phyloP scores from a whole-genome alignment of 2,888 invertebrate genomes.

The Zaprionus lineosus region DNA sequence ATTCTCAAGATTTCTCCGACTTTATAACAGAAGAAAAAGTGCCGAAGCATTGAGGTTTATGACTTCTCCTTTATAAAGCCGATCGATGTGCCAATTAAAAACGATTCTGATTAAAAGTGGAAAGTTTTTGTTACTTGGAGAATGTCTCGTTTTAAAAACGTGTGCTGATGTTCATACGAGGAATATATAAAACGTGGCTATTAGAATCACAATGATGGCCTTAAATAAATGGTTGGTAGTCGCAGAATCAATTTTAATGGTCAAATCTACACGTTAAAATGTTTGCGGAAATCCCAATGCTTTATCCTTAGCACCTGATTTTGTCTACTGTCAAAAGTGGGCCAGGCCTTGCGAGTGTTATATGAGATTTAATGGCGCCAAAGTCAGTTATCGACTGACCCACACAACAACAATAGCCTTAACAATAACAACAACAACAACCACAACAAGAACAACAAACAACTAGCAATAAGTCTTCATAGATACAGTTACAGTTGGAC shows the following conservation, averaged over 20 bases:
- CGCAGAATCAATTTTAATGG: no score
- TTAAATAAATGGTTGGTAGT: neutral
- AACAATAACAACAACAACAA: slow-evolving; percentile 1
- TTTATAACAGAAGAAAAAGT: no score
- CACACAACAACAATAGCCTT: slow-evolving; percentile 13
- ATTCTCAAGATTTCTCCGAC: no score
- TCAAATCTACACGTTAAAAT: no score
- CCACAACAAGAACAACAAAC: slow-evolving; percentile 1
- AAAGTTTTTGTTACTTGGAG: slow-evolving; percentile 61
- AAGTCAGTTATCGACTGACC: slow-evolving; percentile 32
- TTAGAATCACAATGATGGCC: no score
- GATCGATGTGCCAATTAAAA: slow-evolving; percentile 38
- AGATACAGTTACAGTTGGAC: slow-evolving; percentile 21
- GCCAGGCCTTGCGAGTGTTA: slow-evolving; percentile 4
- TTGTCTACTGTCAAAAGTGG: slow-evolving; percentile 4
- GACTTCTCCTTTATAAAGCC: slow-evolving; percentile 25
- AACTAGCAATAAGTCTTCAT: slow-evolving; percentile 3
- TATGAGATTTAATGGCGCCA: slow-evolving; percentile 40
- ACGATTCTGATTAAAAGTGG: slow-evolving; percentile 61
- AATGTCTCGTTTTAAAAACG: slow-evolving; percentile 66
- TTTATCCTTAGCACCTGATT: neutral
- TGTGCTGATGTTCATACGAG: slow-evolving; percentile 46
- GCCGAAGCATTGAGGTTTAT: slow-evolving; percentile 24
- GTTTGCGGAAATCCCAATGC: neutral
- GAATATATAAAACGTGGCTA: no score